These are phyloP conservation scores for Proteles cristata DNA, from an alignment of 2,113 vertebrate species.

Conservation along the genomic window DNA sequence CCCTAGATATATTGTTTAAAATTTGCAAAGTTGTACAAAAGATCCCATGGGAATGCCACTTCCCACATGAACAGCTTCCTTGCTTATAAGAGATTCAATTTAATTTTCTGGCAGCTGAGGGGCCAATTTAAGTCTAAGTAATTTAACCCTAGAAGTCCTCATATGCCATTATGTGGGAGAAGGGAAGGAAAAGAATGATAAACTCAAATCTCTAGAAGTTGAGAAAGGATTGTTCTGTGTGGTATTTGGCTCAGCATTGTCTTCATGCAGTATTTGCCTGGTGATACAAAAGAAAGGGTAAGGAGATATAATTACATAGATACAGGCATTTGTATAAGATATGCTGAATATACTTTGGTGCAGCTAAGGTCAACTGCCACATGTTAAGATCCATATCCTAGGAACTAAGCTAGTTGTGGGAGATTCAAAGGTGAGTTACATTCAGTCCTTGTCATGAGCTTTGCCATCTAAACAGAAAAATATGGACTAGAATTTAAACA, in stretches of 20 bases:
- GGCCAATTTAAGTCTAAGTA: slow-evolving; percentile 4
- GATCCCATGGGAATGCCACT: slow-evolving; percentile 69
- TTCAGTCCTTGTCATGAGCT: neutral
- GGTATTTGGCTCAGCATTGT: neutral
- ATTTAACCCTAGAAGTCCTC: neutral
- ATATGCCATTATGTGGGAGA: neutral
- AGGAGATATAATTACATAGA: neutral
- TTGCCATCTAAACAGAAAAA: neutral
- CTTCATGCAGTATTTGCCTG: neutral
- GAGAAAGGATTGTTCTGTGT: neutral
- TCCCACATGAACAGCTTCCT: slow-evolving; percentile 65
- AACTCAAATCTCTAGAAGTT: neutral
- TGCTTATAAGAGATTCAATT: slow-evolving; percentile 36
- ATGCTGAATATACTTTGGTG: neutral
- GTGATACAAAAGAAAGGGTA: neutral
- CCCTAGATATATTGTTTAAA: slow-evolving; percentile 75
- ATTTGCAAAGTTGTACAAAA: slow-evolving; percentile 52
- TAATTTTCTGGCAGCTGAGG: slow-evolving; percentile 48
- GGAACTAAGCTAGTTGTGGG: neutral
- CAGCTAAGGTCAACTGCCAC: neutral
- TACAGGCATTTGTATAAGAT: neutral
- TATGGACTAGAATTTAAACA: neutral
- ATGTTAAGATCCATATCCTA: neutral
- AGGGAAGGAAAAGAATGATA: neutral
- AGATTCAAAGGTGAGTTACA: neutral